Percentiles rank a stretch among this genome's conserved stretches.
phyloP scores from a whole-genome alignment of 2,113 vertebrate species.

The Lota lota region DNA sequence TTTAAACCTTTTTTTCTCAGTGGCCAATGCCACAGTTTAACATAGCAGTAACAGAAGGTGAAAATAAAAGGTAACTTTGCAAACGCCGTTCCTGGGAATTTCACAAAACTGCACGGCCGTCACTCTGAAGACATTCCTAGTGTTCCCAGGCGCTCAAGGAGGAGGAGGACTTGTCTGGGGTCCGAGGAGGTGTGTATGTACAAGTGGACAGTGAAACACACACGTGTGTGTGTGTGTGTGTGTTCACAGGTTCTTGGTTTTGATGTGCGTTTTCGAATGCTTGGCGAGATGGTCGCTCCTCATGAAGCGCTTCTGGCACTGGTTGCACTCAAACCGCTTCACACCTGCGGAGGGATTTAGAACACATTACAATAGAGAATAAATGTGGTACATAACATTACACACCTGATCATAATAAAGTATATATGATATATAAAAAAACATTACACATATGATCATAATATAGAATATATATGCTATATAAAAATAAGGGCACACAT shows the following conservation, averaged over 20 bases:
- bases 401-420: no score
- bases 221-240: no score
- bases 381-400: no score
- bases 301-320: slow-evolving; percentile 99
- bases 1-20: slow-evolving; percentile 60
- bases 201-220: background rate
- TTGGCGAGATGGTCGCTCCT: slow-evolving; percentile 97
- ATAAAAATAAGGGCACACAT: no score
- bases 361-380: background rate
- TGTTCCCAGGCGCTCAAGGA: no score
- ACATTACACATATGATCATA: no score
- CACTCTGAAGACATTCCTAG: no score
- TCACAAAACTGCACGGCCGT: slow-evolving; percentile 45
- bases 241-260: slow-evolving; percentile 94
- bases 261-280: slow-evolving; percentile 98
- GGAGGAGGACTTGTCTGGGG: slow-evolving; percentile 11
- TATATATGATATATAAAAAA: no score
- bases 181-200: no score
- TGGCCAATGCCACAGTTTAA: slow-evolving; percentile 61
- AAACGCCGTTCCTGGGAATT: slow-evolving; percentile 65
- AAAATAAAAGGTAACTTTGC: slow-evolving; percentile 56
- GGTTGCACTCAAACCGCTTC: slow-evolving; percentile 93
- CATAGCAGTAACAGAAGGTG: slow-evolving; percentile 52
- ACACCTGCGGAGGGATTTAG: slow-evolving; percentile 76
- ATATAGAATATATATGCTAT: no score